A percentile compares a stretch with the other conserved stretches of the same genome.
Conservation (phyloP, 2,113 vertebrate species). For the Nipponia nippon region DNA sequence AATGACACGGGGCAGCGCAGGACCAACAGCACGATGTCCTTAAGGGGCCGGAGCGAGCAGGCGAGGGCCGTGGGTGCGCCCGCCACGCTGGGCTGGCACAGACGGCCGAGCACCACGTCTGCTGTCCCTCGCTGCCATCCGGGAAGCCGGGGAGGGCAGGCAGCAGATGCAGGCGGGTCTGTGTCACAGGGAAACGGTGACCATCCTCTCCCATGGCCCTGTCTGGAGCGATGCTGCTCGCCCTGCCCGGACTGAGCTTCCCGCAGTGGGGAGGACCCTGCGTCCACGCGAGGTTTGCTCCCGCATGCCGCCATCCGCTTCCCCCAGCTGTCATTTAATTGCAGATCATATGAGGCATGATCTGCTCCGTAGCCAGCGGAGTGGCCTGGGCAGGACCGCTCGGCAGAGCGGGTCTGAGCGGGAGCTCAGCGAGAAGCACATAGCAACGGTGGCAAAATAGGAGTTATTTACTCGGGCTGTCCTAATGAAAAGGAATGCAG, state of each 20-base stretch:
- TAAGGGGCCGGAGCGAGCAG: not conserved
- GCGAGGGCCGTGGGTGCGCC: not conserved
- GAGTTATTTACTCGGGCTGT: not conserved
- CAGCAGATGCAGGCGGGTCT: not conserved
- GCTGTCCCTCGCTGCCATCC: not conserved
- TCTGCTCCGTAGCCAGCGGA: rapidly evolving
- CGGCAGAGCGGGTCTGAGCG: not conserved
- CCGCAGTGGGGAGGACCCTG: not conserved
- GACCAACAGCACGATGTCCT: rapidly evolving
- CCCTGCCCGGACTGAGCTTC: not conserved
- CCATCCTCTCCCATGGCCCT: not conserved
- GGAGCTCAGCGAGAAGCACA: too few relatives aligned
- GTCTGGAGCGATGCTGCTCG: rapidly evolving
- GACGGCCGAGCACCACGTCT: not conserved
- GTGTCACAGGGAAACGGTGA: not conserved
- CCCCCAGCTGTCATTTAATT: not conserved
- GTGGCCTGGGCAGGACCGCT: not conserved
- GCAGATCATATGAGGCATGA: rapidly evolving
- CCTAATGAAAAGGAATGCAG: not conserved
- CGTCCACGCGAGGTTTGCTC: rapidly evolving
- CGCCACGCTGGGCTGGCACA: rapidly evolving
- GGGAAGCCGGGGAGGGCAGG: not conserved
- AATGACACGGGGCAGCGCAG: not conserved
- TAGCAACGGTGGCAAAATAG: not conserved
- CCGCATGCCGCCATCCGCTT: not conserved